Conservation (phyloP, 2,797 vertebrate species). For the Odontamblyopus rebecca region DNA sequence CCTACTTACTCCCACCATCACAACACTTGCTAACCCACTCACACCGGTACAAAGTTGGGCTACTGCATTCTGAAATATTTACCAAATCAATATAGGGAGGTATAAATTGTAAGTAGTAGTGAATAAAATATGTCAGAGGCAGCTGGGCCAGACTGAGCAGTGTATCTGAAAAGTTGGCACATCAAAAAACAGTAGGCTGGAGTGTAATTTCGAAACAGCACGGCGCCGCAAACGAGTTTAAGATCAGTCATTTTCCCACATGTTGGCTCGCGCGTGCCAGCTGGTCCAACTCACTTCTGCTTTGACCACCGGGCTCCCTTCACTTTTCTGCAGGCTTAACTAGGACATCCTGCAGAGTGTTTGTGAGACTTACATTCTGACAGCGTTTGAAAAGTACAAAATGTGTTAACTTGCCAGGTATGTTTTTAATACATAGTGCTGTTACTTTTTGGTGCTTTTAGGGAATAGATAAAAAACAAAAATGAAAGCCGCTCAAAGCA, state of each 20-base stretch:
- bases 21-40: not conserved
- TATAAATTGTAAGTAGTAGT: not conserved
- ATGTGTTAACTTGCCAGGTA: not conserved
- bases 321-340: not conserved
- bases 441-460: not conserved
- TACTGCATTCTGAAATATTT: conserved; percentile 7
- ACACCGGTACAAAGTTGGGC: not conserved
- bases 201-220: conserved; percentile 6
- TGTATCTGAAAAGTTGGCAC: not conserved
- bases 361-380: not conserved
- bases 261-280: conserved; percentile 7
- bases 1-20: not conserved
- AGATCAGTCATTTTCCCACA: conserved; percentile 13
- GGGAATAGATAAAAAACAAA: too few species aligned
- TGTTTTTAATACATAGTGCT: not conserved
- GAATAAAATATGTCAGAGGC: conserved; percentile 12
- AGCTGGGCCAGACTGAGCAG: conserved; percentile 1
- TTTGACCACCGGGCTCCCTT: not conserved
- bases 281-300: conserved; percentile 1
- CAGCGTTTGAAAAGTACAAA: not conserved
- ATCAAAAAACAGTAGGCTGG: conserved; percentile 13
- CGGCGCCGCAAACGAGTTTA: conserved; percentile 10
- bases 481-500: too few species aligned
- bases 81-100: conserved; percentile 6
- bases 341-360: not conserved